A percentile compares a stretch with the other conserved stretches of the same genome.
Conservation (phyloP, 2,113 vertebrate genomes). For the Ivindomyrus marchei region DNA sequence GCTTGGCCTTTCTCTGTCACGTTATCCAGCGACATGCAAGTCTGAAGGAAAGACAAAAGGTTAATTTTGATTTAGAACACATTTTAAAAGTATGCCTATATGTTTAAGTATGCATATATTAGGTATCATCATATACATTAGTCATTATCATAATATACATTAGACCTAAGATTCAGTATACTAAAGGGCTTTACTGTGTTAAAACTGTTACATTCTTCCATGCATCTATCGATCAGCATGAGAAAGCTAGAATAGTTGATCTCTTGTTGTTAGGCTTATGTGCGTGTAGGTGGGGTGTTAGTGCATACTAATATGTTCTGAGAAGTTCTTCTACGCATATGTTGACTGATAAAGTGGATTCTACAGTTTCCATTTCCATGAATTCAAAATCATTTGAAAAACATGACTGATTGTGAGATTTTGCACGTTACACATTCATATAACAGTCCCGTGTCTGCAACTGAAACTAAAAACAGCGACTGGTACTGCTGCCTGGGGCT, state of each 20-base stretch:
- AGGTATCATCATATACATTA: no score
- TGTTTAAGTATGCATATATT: background rate
- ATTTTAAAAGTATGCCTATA: background rate
- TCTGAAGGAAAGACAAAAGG: background rate
- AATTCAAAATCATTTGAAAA: background rate
- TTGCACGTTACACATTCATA: background rate
- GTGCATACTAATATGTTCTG: background rate
- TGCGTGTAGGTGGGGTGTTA: background rate
- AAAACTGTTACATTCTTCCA: background rate
- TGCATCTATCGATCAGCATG: background rate
- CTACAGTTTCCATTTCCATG: background rate
- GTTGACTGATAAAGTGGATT: background rate
- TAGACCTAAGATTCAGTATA: background rate
- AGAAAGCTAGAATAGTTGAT: background rate
- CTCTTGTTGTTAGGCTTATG: background rate
- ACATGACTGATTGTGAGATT: background rate
- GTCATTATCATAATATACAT: background rate
- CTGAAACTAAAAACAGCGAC: background rate
- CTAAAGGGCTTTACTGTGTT: background rate
- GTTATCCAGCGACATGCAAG: constrained; percentile 10
- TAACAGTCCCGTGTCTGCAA: background rate
- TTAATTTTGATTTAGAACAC: background rate
- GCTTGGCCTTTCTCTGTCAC: background rate
- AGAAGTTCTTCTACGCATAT: background rate
- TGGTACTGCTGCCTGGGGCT: background rate